Percentiles rank a stretch among this genome's conserved stretches.
These are phyloP conservation scores for Amphiduros pacificus DNA, from an alignment of 2,888 invertebrate species.

Conservation along the genomic window DNA sequence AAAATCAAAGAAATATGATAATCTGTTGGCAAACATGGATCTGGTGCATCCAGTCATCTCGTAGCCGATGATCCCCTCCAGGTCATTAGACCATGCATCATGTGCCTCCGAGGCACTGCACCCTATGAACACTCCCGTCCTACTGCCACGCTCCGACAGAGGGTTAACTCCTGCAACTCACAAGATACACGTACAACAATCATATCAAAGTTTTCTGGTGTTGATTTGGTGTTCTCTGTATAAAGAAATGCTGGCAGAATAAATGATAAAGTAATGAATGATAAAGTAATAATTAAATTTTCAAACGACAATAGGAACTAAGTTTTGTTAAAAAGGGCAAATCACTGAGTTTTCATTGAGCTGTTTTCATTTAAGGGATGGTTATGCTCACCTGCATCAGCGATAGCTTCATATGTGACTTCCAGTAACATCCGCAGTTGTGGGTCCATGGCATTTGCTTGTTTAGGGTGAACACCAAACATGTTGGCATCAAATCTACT, in stretches of 20 bases:
- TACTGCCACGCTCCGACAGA: conserved; percentile 77
- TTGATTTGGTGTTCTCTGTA: too few species aligned
- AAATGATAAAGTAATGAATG: too few species aligned
- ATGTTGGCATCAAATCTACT: conserved; percentile 59
- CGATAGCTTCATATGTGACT: conserved; percentile 54
- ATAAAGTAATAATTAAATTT: too few species aligned
- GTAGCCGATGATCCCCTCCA: conserved; percentile 79
- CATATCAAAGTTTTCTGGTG: too few species aligned
- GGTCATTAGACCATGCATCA: conserved; percentile 81
- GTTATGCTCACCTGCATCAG: conserved; percentile 61
- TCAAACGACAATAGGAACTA: too few species aligned
- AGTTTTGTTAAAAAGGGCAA: too few species aligned
- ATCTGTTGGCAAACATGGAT: conserved; percentile 87
- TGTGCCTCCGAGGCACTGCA: conserved; percentile 88
- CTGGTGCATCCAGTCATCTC: conserved; percentile 89
- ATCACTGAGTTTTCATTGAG: too few species aligned
- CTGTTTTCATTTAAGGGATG: too few species aligned
- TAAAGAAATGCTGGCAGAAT: too few species aligned
- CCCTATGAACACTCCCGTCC: conserved; percentile 93
- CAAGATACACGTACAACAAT: too few species aligned
- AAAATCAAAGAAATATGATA: conserved; percentile 94
- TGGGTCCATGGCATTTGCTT: conserved; percentile 57
- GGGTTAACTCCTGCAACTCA: conserved; percentile 76
- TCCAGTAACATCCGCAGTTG: conserved; percentile 79
- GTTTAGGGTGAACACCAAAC: conserved; percentile 58